Base-by-base conservation (phyloP, 2,113 vertebrate species). In the Pachycephala philippinensis region DNA sequence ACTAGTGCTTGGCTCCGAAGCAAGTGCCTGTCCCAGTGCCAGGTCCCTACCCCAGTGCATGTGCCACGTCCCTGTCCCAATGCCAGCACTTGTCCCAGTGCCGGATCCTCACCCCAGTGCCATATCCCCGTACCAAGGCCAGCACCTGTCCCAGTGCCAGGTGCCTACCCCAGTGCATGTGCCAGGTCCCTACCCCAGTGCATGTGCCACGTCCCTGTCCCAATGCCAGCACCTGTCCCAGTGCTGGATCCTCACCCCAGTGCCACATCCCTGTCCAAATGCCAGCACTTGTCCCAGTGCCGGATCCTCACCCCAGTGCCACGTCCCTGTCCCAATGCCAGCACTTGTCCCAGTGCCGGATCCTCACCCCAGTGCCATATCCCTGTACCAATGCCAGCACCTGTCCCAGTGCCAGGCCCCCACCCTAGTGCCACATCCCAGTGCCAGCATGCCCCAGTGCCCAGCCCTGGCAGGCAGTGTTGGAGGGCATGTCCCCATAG, bases 401-500 rank as follows among this genome's bases (percentile, higher is more conserved):
- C 19, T 26, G 6, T 23, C 24, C 23, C 50, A 47, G 66, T 22
- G 37, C 40, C 39, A 9, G 19, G 4, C 8, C 17, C 22, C 2
- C 39, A 40, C 9, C 37, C 3, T 39, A 16, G 17, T 47, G 57
- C 33, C 23, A 31, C 22, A 15, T 68, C 65, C 33, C 52, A 66
- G 19, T 13, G 24, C 13, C 39, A 28, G 31, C 57, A 57, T 5
- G 40, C 7, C 8, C 30, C 54, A 9, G 5, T 12, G 35, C 8
- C 24, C 63, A 45, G 22, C 14, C 2, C 20, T 4, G 7, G 15
- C 19, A 20, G 17, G 26, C 75, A 53, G 26, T 13, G 26, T 10
- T 1, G n/a, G 11, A 10, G 30, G 11, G 6, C 19, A 10, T 0
- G 9, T 65, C 54, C 65, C 56, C 3, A 0, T 27, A 31, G 68